Conservation (phyloP, 1,140 invertebrate genomes). For the Temnothorax nylanderi region DNA sequence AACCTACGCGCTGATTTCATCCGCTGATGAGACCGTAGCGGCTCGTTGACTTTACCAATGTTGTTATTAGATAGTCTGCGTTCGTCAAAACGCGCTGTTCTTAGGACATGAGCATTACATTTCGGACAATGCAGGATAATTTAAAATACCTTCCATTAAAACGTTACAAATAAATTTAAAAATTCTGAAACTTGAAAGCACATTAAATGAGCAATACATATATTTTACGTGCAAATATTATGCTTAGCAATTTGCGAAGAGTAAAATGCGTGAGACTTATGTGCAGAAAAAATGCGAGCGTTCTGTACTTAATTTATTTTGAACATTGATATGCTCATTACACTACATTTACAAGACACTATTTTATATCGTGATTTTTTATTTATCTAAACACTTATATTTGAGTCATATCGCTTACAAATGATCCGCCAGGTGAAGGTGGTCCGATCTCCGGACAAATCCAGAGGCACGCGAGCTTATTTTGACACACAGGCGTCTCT, state of each 20-base stretch:
- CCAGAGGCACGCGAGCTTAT: conserved; percentile 40
- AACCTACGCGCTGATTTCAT: conserved; percentile 83
- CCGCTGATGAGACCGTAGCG: conserved; percentile 77
- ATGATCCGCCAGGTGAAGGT: conserved; percentile 20
- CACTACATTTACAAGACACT: too few species aligned
- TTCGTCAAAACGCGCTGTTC: background rate
- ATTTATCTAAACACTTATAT: background rate
- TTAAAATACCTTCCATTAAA: background rate
- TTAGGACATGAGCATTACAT: background rate
- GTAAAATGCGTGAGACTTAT: too few species aligned
- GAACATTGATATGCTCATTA: too few species aligned
- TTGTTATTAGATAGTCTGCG: conserved; percentile 57
- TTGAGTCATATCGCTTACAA: conserved; percentile 38
- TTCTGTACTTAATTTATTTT: too few species aligned
- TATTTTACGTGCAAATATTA: too few species aligned
- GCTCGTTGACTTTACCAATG: conserved; percentile 74
- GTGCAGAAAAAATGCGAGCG: too few species aligned
- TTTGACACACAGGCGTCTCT: conserved; percentile 32
- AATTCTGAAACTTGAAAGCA: too few species aligned
- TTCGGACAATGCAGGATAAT: background rate
- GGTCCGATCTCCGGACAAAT: conserved; percentile 9
- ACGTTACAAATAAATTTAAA: too few species aligned
- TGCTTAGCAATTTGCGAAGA: too few species aligned
- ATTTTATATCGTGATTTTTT: too few species aligned
- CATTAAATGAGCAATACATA: too few species aligned